phyloP scores from a whole-genome alignment of 1,140 invertebrate species.

The Sinella curviseta region DNA sequence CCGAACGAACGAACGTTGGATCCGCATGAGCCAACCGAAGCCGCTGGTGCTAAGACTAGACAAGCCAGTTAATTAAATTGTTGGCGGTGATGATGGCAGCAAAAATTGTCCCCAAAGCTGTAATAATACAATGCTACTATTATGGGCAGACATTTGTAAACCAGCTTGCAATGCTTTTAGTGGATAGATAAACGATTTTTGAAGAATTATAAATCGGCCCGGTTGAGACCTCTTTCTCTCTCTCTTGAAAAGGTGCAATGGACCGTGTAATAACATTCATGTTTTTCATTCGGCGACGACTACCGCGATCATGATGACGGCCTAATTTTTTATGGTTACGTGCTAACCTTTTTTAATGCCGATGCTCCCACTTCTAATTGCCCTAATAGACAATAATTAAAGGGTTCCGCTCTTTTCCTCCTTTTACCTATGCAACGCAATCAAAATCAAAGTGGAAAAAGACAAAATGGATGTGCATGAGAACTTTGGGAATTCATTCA shows the following conservation, averaged over 20 bases:
- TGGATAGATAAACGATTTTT: no score
- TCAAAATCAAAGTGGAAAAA: neutral
- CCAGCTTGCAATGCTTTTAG: no score
- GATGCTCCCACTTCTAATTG: constrained; percentile 42
- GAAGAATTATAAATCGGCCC: neutral
- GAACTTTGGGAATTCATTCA: neutral
- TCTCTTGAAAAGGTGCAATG: neutral
- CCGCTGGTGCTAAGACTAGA: neutral
- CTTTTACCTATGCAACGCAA: no score
- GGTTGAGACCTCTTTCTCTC: no score
- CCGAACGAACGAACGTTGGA: neutral
- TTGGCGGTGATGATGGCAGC: neutral
- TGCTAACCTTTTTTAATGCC: constrained; percentile 12
- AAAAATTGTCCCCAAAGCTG: neutral
- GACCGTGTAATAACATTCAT: neutral
- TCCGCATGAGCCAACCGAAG: neutral
- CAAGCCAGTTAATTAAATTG: constrained; percentile 5
- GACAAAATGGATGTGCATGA: neutral
- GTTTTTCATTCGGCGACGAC: no score
- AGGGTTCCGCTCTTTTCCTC: constrained; percentile 29
- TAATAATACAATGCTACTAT: no score
- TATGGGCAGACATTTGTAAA: no score
- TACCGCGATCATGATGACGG: no score
- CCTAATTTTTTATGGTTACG: neutral
- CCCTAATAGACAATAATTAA: constrained; percentile 48